A percentile compares a stretch with the other conserved stretches of the same genome.
Conservation (phyloP, 2,888 invertebrate species). For the Micoletzkya japonica region DNA sequence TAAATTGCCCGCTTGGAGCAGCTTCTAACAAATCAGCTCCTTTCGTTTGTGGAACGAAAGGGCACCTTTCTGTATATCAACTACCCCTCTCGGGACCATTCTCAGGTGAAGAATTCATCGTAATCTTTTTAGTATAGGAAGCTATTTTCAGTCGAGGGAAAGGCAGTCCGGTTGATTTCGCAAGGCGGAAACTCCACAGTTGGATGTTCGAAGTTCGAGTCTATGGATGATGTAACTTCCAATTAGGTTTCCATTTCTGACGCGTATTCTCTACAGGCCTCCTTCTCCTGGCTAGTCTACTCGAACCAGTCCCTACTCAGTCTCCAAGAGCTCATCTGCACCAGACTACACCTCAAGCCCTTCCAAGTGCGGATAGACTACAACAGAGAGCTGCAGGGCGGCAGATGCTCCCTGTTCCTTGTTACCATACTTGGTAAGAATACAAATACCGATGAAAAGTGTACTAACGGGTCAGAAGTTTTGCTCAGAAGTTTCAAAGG, state of each 20-base stretch:
- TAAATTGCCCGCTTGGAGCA: too few species aligned
- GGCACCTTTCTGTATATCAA: conserved; percentile 39
- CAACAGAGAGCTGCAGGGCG: conserved; percentile 34
- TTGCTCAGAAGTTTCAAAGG: not conserved
- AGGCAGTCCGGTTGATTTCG: conserved; percentile 35
- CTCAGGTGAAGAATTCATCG: conserved; percentile 40
- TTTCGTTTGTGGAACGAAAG: conserved; percentile 34
- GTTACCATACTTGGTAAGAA: conserved; percentile 40
- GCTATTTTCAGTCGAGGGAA: conserved; percentile 37
- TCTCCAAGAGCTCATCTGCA: conserved; percentile 35
- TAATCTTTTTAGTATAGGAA: not conserved
- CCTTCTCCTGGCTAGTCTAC: conserved; percentile 43
- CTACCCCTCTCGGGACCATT: conserved; percentile 42
- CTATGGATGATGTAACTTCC: conserved; percentile 15
- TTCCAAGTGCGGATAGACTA: conserved; percentile 34
- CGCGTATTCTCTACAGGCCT: conserved; percentile 32
- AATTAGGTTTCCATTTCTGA: not conserved
- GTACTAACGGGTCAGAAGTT: not conserved
- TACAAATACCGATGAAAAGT: not conserved
- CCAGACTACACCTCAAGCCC: conserved; percentile 34
- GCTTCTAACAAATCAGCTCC: conserved; percentile 32
- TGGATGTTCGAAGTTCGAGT: conserved; percentile 33
- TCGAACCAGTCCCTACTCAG: conserved; percentile 31
- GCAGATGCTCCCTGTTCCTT: conserved; percentile 37
- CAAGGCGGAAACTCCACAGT: conserved; percentile 31